phyloP scores from a whole-genome alignment of 2,888 invertebrate species.

The Hemicrepidius hirtus region DNA sequence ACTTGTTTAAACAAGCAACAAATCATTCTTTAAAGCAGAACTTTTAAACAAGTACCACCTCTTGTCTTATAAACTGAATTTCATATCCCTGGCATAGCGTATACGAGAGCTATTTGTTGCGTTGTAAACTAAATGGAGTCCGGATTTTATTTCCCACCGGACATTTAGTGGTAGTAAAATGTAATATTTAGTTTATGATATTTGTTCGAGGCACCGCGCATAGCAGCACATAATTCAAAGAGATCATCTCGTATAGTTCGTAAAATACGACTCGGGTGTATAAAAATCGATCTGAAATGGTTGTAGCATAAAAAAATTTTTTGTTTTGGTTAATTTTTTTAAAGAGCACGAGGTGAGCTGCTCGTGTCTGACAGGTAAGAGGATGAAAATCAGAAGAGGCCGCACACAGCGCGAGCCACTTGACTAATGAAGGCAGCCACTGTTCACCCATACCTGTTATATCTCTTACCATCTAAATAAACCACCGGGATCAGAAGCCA shows the following conservation, averaged over 20 bases:
- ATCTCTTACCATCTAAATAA: constrained; percentile 61
- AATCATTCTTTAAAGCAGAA: constrained; percentile 40
- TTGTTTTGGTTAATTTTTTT: not conserved
- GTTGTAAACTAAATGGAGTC: constrained; percentile 61
- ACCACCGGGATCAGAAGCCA: constrained; percentile 59
- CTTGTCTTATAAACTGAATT: constrained; percentile 36
- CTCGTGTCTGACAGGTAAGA: constrained; percentile 51
- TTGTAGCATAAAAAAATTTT: not conserved
- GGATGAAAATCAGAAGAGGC: constrained; percentile 56
- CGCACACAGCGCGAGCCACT: constrained; percentile 61
- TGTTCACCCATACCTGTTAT: constrained; percentile 62
- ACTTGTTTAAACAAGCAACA: constrained; percentile 27
- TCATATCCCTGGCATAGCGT: constrained; percentile 17
- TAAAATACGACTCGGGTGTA: constrained; percentile 13
- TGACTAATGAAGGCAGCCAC: constrained; percentile 62
- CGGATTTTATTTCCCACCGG: constrained; percentile 61
- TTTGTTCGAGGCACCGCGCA: constrained; percentile 58
- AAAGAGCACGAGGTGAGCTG: constrained; percentile 34
- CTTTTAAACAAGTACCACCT: constrained; percentile 13
- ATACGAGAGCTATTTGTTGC: constrained; percentile 50
- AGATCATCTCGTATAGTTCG: constrained; percentile 41
- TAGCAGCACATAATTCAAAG: constrained; percentile 53
- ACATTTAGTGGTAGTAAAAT: constrained; percentile 65
- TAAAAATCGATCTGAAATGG: constrained; percentile 1
- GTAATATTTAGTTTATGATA: constrained; percentile 65